Evolutionary conservation across 2,888 invertebrate species (phyloP), one percentile per base, ranked within the genome.

Genomic region (Pachymerium ferrugineum): DNA sequence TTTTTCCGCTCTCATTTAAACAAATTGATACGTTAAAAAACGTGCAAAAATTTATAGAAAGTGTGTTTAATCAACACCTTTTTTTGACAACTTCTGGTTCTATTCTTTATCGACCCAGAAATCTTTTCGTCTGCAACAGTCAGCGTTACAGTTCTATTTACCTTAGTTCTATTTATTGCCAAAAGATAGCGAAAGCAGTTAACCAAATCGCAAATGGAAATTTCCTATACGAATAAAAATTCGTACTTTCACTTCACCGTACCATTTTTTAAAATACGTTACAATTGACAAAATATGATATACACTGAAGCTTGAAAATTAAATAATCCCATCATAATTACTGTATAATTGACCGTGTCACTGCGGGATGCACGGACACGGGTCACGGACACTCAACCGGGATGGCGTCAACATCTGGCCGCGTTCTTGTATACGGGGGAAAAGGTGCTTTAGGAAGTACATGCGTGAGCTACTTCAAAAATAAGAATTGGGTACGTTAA

Each of bases 391-490:
- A n/a, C n/a, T n/a, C n/a, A n/a, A 30, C 19, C 69, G 31, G 33
- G 19, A 75, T 75, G 75, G 71, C 62, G 76, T 2, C 72, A 33
- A 35, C 74, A 19, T 16, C 88, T 16, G 77, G 80, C 22, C 77
- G 83, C 78, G 84, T 97, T 76, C 84, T 98, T 75, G 88, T 98
- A 78, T 98, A 98, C 83, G 98, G 98, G 75, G 98, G 98, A 47
- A 90, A 90, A 82, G 98, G 98, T 76, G 98, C 98, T 70, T 86
- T 98, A 73, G 98, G 98, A 70, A 90, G 93, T 1, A 89, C 89
- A 62, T 91, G 93, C 81, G 91, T 98, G 16, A 88, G 90, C 28
- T 89, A 91, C 81, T 96, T 98, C 81, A 97, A 96, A 84, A 86
- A 89, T 1, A 89, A 93, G 74, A 92, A 93, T 83, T 97, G 89